These are phyloP conservation scores for Panurus biarmicus DNA, from an alignment of 2,113 vertebrate species.

Conservation along the genomic window DNA sequence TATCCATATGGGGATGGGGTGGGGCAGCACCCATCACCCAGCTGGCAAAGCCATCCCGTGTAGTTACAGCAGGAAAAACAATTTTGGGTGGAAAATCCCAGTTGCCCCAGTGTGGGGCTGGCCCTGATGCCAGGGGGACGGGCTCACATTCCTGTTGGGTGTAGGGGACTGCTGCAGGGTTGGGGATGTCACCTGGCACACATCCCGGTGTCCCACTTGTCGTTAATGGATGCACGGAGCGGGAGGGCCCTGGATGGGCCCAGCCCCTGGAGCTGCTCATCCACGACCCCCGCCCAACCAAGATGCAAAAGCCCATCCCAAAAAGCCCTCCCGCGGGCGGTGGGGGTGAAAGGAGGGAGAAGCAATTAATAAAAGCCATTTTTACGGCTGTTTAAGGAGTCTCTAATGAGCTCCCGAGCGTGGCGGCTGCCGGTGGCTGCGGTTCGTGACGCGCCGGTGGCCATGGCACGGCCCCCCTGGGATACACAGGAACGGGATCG, in stretches of 20 bases:
- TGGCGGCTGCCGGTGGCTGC: background rate
- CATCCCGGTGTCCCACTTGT: background rate
- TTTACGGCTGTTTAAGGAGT: background rate
- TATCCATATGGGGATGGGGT: fast-evolving
- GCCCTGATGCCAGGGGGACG: fast-evolving
- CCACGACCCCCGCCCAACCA: background rate
- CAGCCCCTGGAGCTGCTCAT: fast-evolving
- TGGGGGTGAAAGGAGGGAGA: background rate
- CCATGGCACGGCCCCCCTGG: background rate
- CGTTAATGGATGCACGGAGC: fast-evolving
- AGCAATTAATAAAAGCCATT: background rate
- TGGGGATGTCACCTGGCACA: fast-evolving
- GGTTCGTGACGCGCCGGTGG: background rate
- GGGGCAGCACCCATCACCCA: background rate
- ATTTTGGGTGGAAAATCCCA: fast-evolving
- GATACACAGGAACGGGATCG: background rate
- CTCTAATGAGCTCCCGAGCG: background rate
- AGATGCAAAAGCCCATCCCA: background rate
- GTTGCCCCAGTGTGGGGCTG: background rate
- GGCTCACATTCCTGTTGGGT: background rate
- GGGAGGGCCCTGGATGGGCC: fast-evolving
- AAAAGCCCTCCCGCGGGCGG: fast-evolving
- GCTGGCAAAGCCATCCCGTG: background rate
- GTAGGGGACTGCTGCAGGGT: fast-evolving
- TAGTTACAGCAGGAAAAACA: background rate